Evolutionary conservation across 2,113 vertebrate genomes (phyloP).

Genomic region (Microcebus lehilahytsara): DNA sequence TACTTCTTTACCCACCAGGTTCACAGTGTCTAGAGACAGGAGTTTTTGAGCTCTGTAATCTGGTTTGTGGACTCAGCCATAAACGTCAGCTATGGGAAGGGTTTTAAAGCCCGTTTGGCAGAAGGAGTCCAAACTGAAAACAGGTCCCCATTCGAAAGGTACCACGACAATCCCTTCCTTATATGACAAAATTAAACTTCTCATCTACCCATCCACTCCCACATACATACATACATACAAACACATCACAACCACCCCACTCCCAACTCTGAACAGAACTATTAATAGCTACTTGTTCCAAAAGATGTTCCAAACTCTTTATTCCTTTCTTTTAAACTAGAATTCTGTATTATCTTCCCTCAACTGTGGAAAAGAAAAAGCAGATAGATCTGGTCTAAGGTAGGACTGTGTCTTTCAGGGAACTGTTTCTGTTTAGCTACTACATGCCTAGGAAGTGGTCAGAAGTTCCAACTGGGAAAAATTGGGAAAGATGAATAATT

Average conservation of each 20-base stretch:
- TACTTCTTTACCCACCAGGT: background rate
- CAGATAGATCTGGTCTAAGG: background rate
- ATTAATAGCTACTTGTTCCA: background rate
- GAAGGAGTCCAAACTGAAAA: background rate
- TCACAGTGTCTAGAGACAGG: background rate
- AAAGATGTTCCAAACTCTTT: background rate
- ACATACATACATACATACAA: background rate
- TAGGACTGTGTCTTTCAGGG: background rate
- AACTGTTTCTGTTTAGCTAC: background rate
- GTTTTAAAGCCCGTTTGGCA: slow-evolving; percentile 20
- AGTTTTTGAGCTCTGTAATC: background rate
- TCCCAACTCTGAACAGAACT: background rate
- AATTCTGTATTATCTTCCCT: background rate
- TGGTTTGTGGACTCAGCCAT: background rate
- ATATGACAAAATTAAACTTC: background rate
- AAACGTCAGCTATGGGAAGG: background rate
- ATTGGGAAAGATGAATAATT: background rate
- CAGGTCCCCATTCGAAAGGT: background rate
- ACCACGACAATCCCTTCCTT: background rate
- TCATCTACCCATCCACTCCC: background rate
- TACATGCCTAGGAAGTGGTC: background rate
- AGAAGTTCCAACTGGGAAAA: background rate
- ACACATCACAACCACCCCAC: background rate
- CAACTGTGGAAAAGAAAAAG: background rate
- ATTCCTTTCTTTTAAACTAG: background rate